These are phyloP conservation scores for Phyllotreta striolata DNA, from an alignment of 2,888 invertebrate species.

Conservation along the genomic window DNA sequence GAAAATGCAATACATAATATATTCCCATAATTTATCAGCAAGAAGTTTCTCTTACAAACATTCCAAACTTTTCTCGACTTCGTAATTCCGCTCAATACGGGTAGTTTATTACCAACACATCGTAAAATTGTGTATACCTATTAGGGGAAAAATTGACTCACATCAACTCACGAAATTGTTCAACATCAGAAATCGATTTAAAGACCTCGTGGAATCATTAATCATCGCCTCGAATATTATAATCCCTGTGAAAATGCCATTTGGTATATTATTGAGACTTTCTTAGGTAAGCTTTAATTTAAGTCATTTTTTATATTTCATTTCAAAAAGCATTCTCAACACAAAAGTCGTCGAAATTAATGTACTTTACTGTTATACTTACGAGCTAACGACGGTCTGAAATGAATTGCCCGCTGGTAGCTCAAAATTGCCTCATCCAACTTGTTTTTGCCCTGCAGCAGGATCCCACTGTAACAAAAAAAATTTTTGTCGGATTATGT, in stretches of 20 bases:
- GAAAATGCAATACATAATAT: no score
- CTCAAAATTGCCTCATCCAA: slow-evolving; percentile 89
- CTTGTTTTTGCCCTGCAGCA: slow-evolving; percentile 88
- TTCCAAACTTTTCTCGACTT: slow-evolving; percentile 17
- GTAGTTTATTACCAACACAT: slow-evolving; percentile 22
- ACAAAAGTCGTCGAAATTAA: slow-evolving; percentile 33
- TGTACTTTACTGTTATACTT: slow-evolving; percentile 63
- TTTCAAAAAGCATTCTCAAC: slow-evolving; percentile 7
- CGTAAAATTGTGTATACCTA: neutral
- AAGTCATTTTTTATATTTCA: slow-evolving; percentile 7
- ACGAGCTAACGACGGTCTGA: slow-evolving; percentile 92
- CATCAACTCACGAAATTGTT: slow-evolving; percentile 29
- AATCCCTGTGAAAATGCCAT: slow-evolving; percentile 5
- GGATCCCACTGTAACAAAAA: slow-evolving; percentile 83
- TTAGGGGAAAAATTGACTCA: slow-evolving; percentile 24
- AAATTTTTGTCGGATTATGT: slow-evolving; percentile 29
- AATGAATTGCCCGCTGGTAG: slow-evolving; percentile 91
- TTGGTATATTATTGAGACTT: slow-evolving; percentile 15
- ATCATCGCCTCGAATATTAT: slow-evolving; percentile 30
- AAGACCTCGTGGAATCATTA: slow-evolving; percentile 23
- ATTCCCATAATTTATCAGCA: neutral
- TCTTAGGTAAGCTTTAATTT: no score
- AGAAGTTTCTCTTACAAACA: neutral
- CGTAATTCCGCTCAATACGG: slow-evolving; percentile 28
- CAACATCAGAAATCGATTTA: slow-evolving; percentile 46